These are phyloP conservation scores for Homalodisca vitripennis DNA, from an alignment of 1,140 invertebrate species.

Conservation along the genomic window DNA sequence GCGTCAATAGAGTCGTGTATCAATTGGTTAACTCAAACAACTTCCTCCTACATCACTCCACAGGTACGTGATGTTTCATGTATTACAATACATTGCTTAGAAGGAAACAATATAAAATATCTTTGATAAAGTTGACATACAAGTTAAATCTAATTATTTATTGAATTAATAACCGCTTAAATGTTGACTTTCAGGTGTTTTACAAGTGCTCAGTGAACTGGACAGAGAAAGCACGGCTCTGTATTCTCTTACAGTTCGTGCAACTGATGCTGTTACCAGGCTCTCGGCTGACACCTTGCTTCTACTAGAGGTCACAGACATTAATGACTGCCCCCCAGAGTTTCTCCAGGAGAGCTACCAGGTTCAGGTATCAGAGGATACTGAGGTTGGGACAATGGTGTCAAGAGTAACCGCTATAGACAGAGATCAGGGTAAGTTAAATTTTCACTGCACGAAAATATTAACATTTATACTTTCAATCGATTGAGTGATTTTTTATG, in stretches of 20 bases:
- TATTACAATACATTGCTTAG: too few relatives aligned
- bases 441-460: background rate
- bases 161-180: too few relatives aligned
- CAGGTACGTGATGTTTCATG: constrained; percentile 26
- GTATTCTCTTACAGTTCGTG: constrained; percentile 80
- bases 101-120: too few relatives aligned
- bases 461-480: too few relatives aligned
- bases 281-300: constrained; percentile 72
- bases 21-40: background rate
- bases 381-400: background rate
- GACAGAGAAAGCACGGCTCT: constrained; percentile 74
- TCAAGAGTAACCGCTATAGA: background rate
- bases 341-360: constrained; percentile 70
- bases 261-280: constrained; percentile 79
- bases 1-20: background rate
- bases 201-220: constrained; percentile 69
- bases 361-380: constrained; percentile 60
- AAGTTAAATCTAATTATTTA: too few relatives aligned
- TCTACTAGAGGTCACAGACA: constrained; percentile 72
- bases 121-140: too few relatives aligned
- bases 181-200: constrained; percentile 57
- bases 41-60: background rate
- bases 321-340: constrained; percentile 82
- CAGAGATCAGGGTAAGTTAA: background rate
- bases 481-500: background rate